phyloP scores from a whole-genome alignment of 2,113 vertebrate genomes.

The Nesogale talazaci region DNA sequence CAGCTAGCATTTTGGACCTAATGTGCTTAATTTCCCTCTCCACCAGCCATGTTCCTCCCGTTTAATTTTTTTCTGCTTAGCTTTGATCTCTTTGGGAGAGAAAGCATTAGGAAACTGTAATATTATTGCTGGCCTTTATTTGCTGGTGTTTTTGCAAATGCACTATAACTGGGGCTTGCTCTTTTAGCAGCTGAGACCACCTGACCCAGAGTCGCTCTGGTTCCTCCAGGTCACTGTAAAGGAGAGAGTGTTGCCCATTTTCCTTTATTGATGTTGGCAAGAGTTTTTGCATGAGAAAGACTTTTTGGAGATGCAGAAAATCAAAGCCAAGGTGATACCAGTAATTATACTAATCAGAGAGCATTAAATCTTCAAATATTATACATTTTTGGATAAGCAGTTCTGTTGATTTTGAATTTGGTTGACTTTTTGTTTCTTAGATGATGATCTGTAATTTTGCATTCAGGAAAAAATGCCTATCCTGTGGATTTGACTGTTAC shows the following conservation, averaged over 20 bases:
- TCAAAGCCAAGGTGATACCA: constrained; percentile 39
- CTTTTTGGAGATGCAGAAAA: constrained; percentile 51
- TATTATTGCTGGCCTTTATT: constrained; percentile 38
- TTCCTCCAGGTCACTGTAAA: not conserved
- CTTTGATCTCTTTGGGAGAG: constrained; percentile 62
- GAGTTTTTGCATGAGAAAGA: not conserved
- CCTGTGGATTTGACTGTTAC: not conserved
- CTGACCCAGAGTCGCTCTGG: not conserved
- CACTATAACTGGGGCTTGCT: constrained; percentile 38
- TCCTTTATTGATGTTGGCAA: not conserved
- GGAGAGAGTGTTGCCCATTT: not conserved
- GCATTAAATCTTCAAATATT: constrained; percentile 65
- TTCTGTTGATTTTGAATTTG: constrained; percentile 55
- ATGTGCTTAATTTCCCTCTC: not conserved
- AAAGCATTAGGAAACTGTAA: not conserved
- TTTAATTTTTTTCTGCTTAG: constrained; percentile 9
- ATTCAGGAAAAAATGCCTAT: constrained; percentile 26
- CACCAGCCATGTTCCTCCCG: constrained; percentile 4
- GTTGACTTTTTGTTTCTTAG: constrained; percentile 61
- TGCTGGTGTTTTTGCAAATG: constrained; percentile 16
- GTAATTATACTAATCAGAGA: constrained; percentile 57
- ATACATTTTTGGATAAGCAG: constrained; percentile 41
- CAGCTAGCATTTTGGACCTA: not conserved
- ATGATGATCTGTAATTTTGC: constrained; percentile 62
- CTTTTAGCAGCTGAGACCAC: constrained; percentile 17